Percentiles rank a stretch among this genome's conserved stretches.
phyloP scores from a whole-genome alignment of 2,113 vertebrate genomes.

The Phalacrocorax pelagicus region DNA sequence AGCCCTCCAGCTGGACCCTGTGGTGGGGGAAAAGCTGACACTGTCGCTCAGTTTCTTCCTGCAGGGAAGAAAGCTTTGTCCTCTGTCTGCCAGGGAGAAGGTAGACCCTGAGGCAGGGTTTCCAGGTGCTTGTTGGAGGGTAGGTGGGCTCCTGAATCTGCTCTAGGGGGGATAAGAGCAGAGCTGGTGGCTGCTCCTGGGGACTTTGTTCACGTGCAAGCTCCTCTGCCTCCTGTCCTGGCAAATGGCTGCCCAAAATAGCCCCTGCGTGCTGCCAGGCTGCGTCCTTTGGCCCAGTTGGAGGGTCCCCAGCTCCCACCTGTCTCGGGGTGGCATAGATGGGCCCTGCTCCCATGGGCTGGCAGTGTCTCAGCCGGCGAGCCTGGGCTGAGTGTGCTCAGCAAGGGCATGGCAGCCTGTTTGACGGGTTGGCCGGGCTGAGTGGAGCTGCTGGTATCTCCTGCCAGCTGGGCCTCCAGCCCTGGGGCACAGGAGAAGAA shows the following conservation, averaged over 20 bases:
- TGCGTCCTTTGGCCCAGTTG: constrained; percentile 25
- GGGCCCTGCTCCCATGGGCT: background rate
- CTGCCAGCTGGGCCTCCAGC: background rate
- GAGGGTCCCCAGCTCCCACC: background rate
- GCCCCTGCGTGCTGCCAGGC: background rate
- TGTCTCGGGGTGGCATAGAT: background rate
- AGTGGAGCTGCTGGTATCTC: background rate
- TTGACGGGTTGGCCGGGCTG: background rate
- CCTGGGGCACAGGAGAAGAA: background rate
- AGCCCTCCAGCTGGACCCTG: background rate
- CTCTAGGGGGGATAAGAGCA: background rate
- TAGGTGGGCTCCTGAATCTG: background rate
- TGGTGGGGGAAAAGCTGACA: background rate
- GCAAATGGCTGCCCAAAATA: constrained; percentile 38
- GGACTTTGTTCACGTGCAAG: background rate
- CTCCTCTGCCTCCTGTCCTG: background rate
- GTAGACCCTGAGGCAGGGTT: background rate
- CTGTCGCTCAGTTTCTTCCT: background rate
- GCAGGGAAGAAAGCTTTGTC: background rate
- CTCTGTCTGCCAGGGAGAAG: background rate
- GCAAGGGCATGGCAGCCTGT: background rate
- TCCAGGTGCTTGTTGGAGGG: background rate
- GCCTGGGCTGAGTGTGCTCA: background rate
- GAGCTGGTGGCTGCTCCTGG: background rate
- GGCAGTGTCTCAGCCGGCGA: background rate